A percentile compares a stretch with the other conserved stretches of the same genome.
Conservation (phyloP, 2,888 invertebrate species). For the Calameuta pallipes region DNA sequence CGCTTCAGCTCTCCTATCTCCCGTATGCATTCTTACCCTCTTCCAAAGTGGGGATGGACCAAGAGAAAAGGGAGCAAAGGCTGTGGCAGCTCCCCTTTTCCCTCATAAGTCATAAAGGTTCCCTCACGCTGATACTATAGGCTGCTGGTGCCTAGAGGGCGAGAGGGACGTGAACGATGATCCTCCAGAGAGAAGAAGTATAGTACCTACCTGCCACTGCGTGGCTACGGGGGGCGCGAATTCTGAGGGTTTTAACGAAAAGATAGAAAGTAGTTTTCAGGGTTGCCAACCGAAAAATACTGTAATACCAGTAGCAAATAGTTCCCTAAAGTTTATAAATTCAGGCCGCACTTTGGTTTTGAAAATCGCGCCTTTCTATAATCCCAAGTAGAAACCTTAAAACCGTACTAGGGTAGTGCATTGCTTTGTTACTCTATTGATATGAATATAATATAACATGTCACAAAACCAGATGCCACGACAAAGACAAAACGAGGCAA, state of each 20-base stretch:
- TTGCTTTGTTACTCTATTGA: background rate
- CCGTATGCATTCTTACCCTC: constrained; percentile 21
- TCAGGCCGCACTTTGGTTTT: background rate
- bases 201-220: background rate
- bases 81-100: constrained; percentile 31
- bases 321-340: background rate
- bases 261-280: background rate
- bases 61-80: constrained; percentile 13
- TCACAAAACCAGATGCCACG: background rate
- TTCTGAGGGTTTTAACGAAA: background rate
- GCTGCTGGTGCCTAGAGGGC: constrained; percentile 9
- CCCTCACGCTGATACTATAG: constrained; percentile 21
- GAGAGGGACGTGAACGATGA: constrained; percentile 40
- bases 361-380: background rate
- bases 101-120: constrained; percentile 46
- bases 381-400: background rate
- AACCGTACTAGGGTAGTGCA: background rate
- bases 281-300: background rate
- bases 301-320: background rate
- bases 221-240: background rate
- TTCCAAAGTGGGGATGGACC: constrained; percentile 1
- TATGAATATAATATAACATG: too few relatives aligned
- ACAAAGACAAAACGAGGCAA: background rate
- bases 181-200: constrained; percentile 34
- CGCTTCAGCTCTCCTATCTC: constrained; percentile 11